Evolutionary conservation across 2,113 vertebrate species (phyloP).

Genomic region (Platysternon megacephalum): DNA sequence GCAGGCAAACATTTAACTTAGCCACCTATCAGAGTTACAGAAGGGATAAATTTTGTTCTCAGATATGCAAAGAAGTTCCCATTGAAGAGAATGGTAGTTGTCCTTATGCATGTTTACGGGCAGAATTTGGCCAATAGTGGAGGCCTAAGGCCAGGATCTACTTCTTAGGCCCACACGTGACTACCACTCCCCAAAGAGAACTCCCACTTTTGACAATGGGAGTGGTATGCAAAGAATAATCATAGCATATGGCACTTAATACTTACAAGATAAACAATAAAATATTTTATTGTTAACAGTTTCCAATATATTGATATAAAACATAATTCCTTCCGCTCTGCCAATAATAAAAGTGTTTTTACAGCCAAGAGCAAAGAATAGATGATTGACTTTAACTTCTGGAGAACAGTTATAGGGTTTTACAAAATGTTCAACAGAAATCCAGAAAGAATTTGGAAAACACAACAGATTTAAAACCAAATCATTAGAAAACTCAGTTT

Average conservation of each 20-base stretch:
- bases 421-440: conserved; percentile 37
- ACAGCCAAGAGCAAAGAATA: conserved; percentile 29
- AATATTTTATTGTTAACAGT: neutral
- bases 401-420: conserved; percentile 10
- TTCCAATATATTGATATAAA: neutral
- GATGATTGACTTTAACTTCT: conserved; percentile 39
- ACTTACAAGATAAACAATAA: neutral
- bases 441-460: conserved; percentile 23
- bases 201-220: neutral
- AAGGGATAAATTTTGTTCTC: neutral
- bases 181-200: neutral
- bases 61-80: neutral
- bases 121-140: neutral
- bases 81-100: neutral
- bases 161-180: neutral
- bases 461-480: conserved; percentile 45
- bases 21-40: neutral
- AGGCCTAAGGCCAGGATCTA: neutral
- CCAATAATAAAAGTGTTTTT: conserved; percentile 3
- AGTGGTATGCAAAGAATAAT: neutral
- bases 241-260: neutral
- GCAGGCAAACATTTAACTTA: neutral
- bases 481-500: neutral
- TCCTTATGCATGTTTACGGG: accelerated
- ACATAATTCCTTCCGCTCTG: neutral